Evolutionary conservation across 2,797 vertebrate genomes (phyloP).

Genomic region (Phataginus tricuspis): DNA sequence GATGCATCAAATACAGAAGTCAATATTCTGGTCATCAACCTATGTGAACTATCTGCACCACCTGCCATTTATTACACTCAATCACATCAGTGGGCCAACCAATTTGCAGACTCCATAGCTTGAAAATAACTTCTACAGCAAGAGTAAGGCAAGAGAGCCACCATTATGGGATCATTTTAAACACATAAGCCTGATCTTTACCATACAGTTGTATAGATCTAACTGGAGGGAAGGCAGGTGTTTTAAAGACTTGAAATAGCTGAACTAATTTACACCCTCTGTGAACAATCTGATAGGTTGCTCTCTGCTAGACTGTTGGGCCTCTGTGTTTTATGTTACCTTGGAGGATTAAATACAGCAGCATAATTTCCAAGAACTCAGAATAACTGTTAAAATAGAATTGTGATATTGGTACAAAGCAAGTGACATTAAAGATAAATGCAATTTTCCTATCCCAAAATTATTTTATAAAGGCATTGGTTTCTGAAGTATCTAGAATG

Average conservation of each 20-base stretch:
- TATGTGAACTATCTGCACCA: neutral
- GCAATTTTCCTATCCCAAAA: neutral
- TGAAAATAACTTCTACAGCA: neutral
- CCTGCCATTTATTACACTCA: neutral
- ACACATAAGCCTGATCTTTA: neutral
- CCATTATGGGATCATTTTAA: conserved; percentile 7
- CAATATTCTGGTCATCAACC: neutral
- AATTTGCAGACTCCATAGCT: neutral
- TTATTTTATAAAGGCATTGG: neutral
- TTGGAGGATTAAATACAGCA: neutral
- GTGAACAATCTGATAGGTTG: neutral
- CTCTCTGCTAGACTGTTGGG: neutral
- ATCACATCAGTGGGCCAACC: neutral
- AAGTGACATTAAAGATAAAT: neutral
- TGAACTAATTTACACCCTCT: neutral
- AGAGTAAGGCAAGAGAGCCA: conserved; percentile 12
- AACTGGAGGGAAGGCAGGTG: neutral
- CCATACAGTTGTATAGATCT: neutral
- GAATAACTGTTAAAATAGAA: neutral
- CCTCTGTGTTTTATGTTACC: neutral
- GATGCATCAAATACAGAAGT: neutral
- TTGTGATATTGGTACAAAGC: neutral
- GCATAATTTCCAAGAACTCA: neutral
- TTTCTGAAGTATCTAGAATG: neutral
- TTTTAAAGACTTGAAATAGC: conserved; percentile 18